Conservation (phyloP, 2,113 vertebrate genomes). For the Myotis lucifugus region DNA sequence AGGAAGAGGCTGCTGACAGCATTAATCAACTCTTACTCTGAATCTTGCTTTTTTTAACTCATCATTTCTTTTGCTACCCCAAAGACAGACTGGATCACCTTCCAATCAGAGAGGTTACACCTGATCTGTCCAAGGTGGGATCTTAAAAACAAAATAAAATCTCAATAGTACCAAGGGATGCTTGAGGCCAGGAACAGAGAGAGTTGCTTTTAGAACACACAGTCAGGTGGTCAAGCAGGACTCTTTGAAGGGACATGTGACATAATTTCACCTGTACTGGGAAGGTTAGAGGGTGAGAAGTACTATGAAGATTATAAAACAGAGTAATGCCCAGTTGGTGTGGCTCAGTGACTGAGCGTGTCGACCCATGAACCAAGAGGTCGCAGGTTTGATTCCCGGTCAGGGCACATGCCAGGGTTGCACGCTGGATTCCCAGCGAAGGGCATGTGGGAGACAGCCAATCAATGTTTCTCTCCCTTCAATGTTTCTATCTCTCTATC, state of each 20-base stretch:
- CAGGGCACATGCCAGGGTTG: too few species aligned
- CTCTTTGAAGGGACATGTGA: not conserved
- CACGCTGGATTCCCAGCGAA: too few species aligned
- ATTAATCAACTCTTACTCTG: not conserved
- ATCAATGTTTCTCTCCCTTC: too few species aligned
- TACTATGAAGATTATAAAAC: not conserved
- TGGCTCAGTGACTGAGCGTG: too few species aligned
- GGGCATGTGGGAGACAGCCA: too few species aligned
- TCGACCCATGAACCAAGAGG: too few species aligned
- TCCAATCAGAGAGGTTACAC: not conserved
- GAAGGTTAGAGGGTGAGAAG: not conserved
- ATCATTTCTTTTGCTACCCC: not conserved
- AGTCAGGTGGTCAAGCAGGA: not conserved
- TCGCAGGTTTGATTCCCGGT: too few species aligned
- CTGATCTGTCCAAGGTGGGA: not conserved
- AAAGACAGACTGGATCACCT: not conserved
- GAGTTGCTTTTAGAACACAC: not conserved
- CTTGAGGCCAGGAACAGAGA: not conserved
- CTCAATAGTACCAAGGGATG: not conserved
- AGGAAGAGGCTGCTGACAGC: not conserved
- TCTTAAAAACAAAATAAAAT: constrained; percentile 35
- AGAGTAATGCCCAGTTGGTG: too few species aligned
- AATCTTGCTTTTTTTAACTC: not conserved
- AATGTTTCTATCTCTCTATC: too few species aligned
- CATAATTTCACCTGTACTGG: not conserved